Evolutionary conservation across 92 coral and sea anemone genomes (phyloP), one percentile per base, ranked within the genome.

Genomic region (Palythoa grandiflora): DNA sequence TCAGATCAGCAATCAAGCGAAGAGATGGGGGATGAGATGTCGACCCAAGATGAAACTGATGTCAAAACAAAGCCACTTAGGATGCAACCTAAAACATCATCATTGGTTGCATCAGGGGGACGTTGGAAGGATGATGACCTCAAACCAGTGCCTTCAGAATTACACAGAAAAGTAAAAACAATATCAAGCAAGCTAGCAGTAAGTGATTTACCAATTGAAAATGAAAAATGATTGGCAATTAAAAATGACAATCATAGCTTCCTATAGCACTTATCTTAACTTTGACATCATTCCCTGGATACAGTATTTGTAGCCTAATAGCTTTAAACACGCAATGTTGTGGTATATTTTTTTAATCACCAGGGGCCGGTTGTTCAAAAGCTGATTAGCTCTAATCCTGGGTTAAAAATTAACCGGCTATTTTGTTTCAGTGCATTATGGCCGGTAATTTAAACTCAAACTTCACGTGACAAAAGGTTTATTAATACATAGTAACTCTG

Each of bases 101-200:
- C 91, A 21, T 75, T 66, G 85, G 77, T 83, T 48, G 97, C 89
- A 38, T 36, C 89, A 38, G 95, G 89, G 35, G 92, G 95, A 2
- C 65, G 80, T 17, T 85, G 93, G 97, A 71, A 89, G 50, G 71
- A 87, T 19, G 92, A 88, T 38, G 90, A 60, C 38, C 80, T 77
- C 36, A 74, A 71, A 36, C 51, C 63, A 79, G 55, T 53, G 10
- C 60, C 77, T 35, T 35, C 80, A 38, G 87, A 81, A n/a, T 68
- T 87, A 78, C 87, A 71, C 78, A 86, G 83, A 84, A 71, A 70
- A 51, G 15, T 88, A 13, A 87, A 85, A 68, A 86, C 51, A 15
- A 14, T 92, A 28, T 89, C 87, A 75, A 84, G 91, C n/a, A 89
- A 91, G 83, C 37, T 88, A 21, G 73, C 77, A 39, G 98, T 91